These are phyloP conservation scores for Adrianichthys oophorus DNA, from an alignment of 2,797 vertebrate species.

Conservation along the genomic window DNA sequence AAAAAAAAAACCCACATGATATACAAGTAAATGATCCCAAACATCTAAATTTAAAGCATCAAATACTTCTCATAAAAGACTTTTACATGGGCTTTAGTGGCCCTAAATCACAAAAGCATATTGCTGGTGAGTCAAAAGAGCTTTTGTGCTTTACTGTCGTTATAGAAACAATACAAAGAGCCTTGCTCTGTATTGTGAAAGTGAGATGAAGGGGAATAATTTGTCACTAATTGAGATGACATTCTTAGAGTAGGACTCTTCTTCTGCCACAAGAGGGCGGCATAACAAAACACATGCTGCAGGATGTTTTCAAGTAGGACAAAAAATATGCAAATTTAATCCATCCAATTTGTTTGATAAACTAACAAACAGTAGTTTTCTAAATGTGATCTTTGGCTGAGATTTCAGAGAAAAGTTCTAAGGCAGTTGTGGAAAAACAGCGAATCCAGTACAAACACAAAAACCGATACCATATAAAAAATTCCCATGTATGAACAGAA, in stretches of 20 bases:
- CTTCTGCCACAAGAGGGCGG: conserved; percentile 73
- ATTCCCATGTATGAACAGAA: conserved; percentile 40
- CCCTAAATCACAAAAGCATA: conserved; percentile 55
- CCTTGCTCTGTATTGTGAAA: conserved; percentile 68
- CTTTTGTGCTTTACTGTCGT: conserved; percentile 69
- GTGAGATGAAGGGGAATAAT: conserved; percentile 73
- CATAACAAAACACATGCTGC: conserved; percentile 35
- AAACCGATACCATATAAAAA: conserved; percentile 19
- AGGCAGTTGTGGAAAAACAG: conserved; percentile 72
- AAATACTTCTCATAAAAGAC: conserved; percentile 49
- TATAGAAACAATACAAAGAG: conserved; percentile 73
- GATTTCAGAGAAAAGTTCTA: conserved; percentile 65
- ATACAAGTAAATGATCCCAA: conserved; percentile 39
- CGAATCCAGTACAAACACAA: conserved; percentile 39
- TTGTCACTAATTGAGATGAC: conserved; percentile 68
- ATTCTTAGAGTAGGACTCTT: conserved; percentile 63
- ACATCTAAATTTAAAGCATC: conserved; percentile 65
- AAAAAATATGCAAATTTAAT: conserved; percentile 30
- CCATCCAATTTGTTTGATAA: neutral
- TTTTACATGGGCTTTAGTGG: conserved; percentile 61
- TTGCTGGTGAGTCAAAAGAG: conserved; percentile 60
- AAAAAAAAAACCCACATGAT: conserved; percentile 14
- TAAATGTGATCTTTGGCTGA: conserved; percentile 79
- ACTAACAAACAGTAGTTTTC: conserved; percentile 30
- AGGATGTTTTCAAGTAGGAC: conserved; percentile 8